Conservation (phyloP, 2,797 vertebrate genomes). For the Eutrigla gurnardus region DNA sequence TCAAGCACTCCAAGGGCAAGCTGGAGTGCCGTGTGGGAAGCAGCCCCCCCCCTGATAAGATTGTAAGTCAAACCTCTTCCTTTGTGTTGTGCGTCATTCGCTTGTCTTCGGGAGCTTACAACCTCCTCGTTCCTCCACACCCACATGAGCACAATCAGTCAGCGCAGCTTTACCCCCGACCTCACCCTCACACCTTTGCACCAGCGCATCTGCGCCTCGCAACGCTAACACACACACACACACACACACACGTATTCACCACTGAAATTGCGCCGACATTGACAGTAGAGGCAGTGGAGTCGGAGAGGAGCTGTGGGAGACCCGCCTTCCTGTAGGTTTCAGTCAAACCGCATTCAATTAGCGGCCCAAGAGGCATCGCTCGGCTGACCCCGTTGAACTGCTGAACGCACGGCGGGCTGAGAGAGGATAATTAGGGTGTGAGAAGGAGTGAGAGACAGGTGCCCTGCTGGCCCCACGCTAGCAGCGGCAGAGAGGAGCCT, state of each 20-base stretch:
- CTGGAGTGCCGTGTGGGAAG: conserved; percentile 91
- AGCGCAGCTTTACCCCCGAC: conserved; percentile 56
- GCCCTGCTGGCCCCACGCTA: conserved; percentile 65
- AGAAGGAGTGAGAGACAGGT: conserved; percentile 77
- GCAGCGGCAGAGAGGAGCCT: conserved; percentile 56
- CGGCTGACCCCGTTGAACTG: conserved; percentile 79
- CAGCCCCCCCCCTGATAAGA: conserved; percentile 89
- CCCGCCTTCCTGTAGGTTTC: conserved; percentile 66
- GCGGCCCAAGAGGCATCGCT: conserved; percentile 72
- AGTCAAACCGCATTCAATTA: conserved; percentile 82
- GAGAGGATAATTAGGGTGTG: conserved; percentile 83
- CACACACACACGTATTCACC: conserved; percentile 48
- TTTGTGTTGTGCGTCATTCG: conserved; percentile 39
- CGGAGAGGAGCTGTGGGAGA: conserved; percentile 54
- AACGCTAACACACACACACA: conserved; percentile 38
- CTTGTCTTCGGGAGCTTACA: conserved; percentile 37
- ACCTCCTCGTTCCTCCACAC: conserved; percentile 15
- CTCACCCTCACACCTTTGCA: conserved; percentile 64
- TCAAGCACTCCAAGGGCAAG: conserved; percentile 89
- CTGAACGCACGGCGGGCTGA: conserved; percentile 65
- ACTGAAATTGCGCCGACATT: conserved; percentile 55
- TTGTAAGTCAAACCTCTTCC: conserved; percentile 84
- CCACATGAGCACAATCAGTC: conserved; percentile 30
- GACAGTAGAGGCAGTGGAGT: conserved; percentile 51
- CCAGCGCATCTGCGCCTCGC: conserved; percentile 38